Evolutionary conservation across 2,113 vertebrate genomes (phyloP).

Genomic region (Melanostigma gelatinosum): DNA sequence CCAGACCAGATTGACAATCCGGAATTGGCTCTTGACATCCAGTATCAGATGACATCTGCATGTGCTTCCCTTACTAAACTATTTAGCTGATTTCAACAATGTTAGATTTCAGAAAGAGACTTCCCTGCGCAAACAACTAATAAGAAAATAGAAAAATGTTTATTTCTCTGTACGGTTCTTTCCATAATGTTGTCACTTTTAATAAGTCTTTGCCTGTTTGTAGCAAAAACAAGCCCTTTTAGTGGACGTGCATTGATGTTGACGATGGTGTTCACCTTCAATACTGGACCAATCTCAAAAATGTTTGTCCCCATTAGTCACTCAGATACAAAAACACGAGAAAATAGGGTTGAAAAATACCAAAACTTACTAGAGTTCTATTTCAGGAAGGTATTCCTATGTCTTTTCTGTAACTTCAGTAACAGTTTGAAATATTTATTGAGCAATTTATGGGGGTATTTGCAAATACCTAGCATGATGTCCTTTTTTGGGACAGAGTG

Average conservation of each 20-base stretch:
- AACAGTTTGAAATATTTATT: not conserved
- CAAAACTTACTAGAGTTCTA: not conserved
- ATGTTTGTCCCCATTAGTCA: not conserved
- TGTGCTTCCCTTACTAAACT: not conserved
- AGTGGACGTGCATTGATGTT: not conserved
- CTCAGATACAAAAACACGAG: not conserved
- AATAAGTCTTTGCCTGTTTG: not conserved
- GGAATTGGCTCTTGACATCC: not conserved
- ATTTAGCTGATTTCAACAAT: not conserved
- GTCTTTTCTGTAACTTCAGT: not conserved
- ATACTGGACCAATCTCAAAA: not conserved
- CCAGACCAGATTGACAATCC: not conserved
- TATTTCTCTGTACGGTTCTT: not conserved
- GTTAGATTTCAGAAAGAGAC: not conserved
- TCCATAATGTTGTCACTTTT: too few relatives aligned
- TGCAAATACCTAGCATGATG: not conserved
- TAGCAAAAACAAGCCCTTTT: not conserved
- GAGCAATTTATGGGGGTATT: not conserved
- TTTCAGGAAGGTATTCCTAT: not conserved
- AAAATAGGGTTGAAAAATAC: not conserved
- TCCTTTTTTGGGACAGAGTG: not conserved
- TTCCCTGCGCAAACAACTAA: too few relatives aligned
- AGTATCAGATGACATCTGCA: not conserved
- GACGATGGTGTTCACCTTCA: not conserved
- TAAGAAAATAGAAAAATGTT: not conserved